Base-by-base conservation (phyloP, 1,140 invertebrate genomes). In the Diabrotica virgifera region DNA sequence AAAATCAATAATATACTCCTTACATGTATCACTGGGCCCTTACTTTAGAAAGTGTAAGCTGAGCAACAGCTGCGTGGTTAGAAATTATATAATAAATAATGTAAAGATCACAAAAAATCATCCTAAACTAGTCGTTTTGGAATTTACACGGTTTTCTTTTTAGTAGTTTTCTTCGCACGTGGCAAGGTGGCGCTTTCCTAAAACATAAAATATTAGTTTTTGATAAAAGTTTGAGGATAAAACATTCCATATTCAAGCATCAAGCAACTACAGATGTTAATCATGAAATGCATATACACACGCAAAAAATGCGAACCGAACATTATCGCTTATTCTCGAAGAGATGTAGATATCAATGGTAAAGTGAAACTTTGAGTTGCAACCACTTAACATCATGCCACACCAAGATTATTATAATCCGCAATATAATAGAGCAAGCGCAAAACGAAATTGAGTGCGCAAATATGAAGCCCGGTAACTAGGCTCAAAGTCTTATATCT, bases 151-250 rank as follows among this genome's bases (percentile, higher is more conserved):
- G 77, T 77, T 68, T 78, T 79, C 68, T 78, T 78, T 67, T 78
- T 78, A 3, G 64, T 68, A 50, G 77, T 54, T 62, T 78, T 77
- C 62, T 77, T 79, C 67, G 69, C 67, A 64, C 78, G 71, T 60
- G 78, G 78, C 63, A 79, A 67, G 13, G 78, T 79, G 56, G 78
- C 76, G 72, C 73, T 76, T 59, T 76, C 76, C 76, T 78, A 68
- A 66, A 77, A 77, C 67, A 59, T 64, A 70, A 68, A 59, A 54
- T 69, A 60, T 10, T 24, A 38, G 35, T 56, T 40, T 13, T 9
- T 35, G n/a, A 12, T 36, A 5, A 54, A 54, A 11, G 52, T 37
- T 36, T 61, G 24, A 38, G 6, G 40, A 37, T 61, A 37, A n/a
- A 53, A 53, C 12, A 5, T 54, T 35, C 37, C 46, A 24, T 24